Conservation (phyloP, 2,113 vertebrate species). For the Petrocephalus zakoni region DNA sequence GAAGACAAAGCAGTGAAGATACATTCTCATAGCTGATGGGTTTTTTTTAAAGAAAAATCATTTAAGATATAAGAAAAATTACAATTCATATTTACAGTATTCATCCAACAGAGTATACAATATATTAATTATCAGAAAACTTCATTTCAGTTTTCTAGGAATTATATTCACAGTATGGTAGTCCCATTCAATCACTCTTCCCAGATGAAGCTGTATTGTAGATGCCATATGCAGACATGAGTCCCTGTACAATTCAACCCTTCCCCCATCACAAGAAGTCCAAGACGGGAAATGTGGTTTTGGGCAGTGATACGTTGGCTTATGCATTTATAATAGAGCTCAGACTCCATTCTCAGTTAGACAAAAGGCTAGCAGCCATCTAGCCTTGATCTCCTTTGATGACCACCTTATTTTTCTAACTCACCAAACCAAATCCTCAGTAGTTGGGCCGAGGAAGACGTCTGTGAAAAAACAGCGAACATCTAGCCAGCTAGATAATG, state of each 20-base stretch:
- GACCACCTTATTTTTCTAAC: background rate
- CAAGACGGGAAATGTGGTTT: background rate
- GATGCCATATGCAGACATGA: background rate
- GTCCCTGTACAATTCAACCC: background rate
- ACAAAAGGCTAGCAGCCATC: background rate
- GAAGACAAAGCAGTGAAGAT: background rate
- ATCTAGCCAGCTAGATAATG: background rate
- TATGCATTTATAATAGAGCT: background rate
- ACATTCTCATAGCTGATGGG: background rate
- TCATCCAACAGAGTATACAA: background rate
- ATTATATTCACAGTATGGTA: background rate
- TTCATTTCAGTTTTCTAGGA: background rate
- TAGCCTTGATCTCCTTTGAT: no score
- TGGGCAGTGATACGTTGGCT: background rate
- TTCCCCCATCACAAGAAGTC: background rate
- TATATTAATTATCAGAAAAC: constrained; percentile 1
- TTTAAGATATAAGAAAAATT: background rate
- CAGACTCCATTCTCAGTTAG: background rate
- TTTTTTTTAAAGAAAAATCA: background rate
- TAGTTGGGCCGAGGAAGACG: background rate
- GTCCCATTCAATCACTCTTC: background rate
- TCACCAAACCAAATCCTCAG: background rate
- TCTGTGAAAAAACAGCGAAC: background rate
- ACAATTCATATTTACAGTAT: background rate
- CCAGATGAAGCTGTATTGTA: background rate